Evolutionary conservation across 37 sponge, comb jelly and placozoan genomes (phyloP).

Genomic region (Ianthella basta): DNA sequence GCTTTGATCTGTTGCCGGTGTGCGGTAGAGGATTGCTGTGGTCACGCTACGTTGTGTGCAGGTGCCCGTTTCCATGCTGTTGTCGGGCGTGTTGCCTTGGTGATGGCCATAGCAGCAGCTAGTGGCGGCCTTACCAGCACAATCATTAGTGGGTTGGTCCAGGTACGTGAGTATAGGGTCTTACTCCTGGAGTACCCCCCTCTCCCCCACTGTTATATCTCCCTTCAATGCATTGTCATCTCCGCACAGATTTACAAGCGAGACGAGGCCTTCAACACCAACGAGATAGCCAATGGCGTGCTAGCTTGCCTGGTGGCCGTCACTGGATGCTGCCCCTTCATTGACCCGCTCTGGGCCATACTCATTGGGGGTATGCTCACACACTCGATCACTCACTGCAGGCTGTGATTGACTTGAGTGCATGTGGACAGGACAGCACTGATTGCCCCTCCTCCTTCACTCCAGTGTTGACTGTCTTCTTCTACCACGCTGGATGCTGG

Average conservation of each 20-base stretch:
- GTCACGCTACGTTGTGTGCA: not conserved
- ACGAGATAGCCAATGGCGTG: slow-evolving; percentile 88
- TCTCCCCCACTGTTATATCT: no score
- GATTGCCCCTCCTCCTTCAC: not conserved
- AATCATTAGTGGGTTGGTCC: slow-evolving; percentile 72
- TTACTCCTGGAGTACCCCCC: not conserved
- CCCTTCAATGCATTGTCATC: no score
- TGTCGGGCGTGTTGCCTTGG: slow-evolving; percentile 83
- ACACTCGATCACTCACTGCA: no score
- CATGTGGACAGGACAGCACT: no score
- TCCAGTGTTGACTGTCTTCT: slow-evolving; percentile 53
- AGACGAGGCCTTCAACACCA: slow-evolving; percentile 76
- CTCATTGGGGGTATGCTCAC: slow-evolving; percentile 74
- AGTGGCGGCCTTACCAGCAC: slow-evolving; percentile 64
- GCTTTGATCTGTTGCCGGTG: no score
- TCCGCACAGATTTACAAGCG: slow-evolving; percentile 61
- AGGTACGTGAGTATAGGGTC: slow-evolving; percentile 33
- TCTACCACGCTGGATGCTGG: slow-evolving; percentile 79
- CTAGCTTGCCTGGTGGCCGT: slow-evolving; percentile 81
- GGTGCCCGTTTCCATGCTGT: slow-evolving; percentile 65
- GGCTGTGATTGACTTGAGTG: not conserved
- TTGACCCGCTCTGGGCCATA: slow-evolving; percentile 65
- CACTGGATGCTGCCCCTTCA: slow-evolving; percentile 84
- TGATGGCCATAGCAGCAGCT: slow-evolving; percentile 78
- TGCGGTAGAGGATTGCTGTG: no score